These are phyloP conservation scores for Trogon melanurus DNA, from an alignment of 2,113 vertebrate genomes.

Conservation along the genomic window DNA sequence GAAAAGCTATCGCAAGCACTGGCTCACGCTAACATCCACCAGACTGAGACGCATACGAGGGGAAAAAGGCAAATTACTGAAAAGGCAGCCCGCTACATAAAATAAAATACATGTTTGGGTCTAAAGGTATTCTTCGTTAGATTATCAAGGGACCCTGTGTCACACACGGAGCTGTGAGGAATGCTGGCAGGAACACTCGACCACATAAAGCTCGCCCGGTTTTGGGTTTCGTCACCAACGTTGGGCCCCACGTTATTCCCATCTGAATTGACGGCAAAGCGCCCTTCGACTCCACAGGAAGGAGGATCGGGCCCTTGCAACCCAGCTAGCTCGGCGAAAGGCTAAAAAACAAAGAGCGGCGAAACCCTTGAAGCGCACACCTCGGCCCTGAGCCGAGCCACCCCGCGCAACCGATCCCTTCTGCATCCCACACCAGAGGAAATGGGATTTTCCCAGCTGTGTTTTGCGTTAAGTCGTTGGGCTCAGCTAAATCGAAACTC, in stretches of 20 bases:
- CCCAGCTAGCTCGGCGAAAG: not conserved
- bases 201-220: not conserved
- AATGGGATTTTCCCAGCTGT: constrained; percentile 24
- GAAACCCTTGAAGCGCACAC: not conserved
- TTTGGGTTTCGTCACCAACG: not conserved
- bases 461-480: constrained; percentile 45
- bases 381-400: not conserved
- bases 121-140: not conserved
- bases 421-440: not conserved
- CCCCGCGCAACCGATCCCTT: not conserved
- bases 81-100: not conserved
- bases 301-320: not conserved
- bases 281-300: not conserved
- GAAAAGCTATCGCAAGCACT: constrained; percentile 12
- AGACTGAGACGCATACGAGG: not conserved
- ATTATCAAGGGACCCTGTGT: constrained; percentile 30
- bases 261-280: not conserved
- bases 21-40: not conserved
- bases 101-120: constrained; percentile 21
- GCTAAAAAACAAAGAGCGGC: not conserved
- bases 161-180: not conserved
- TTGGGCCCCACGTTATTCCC: not conserved
- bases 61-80: not conserved
- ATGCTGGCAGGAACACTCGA: constrained; percentile 20
- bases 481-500: constrained; percentile 27